These are phyloP conservation scores for Rhogogaster chlorosoma DNA, from an alignment of 2,888 invertebrate species.

Conservation along the genomic window DNA sequence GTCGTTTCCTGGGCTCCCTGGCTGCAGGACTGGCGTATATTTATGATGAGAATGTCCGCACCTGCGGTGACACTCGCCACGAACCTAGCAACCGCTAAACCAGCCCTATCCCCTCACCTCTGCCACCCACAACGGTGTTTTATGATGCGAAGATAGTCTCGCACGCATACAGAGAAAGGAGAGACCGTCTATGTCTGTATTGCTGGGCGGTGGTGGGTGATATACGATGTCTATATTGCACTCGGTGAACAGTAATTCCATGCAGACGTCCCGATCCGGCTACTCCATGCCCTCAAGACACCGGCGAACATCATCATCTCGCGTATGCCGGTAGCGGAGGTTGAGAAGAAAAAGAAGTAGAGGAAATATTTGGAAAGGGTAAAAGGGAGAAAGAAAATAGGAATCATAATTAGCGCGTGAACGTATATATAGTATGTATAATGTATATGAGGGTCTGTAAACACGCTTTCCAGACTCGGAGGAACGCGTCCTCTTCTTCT, in stretches of 20 bases:
- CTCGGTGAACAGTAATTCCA: constrained; percentile 46
- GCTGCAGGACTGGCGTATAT: constrained; percentile 62
- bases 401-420: constrained; percentile 34
- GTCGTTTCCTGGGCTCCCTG: constrained; percentile 62
- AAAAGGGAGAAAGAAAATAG: background rate
- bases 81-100: constrained; percentile 63
- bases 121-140: constrained; percentile 38
- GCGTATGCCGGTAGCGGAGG: constrained; percentile 4
- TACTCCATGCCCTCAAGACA: constrained; percentile 13
- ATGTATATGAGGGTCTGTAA: constrained; percentile 22
- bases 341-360: background rate
- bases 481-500: constrained; percentile 22
- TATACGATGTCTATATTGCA: constrained; percentile 49
- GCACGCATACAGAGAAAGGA: background rate
- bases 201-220: constrained; percentile 19
- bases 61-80: constrained; percentile 75
- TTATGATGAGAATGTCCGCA: constrained; percentile 77
- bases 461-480: constrained; percentile 11
- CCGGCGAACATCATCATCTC: background rate
- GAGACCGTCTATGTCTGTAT: constrained; percentile 31
- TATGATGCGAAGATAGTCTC: constrained; percentile 48
- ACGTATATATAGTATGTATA: constrained; percentile 19
- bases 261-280: constrained; percentile 10
- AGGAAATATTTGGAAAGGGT: background rate
- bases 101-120: constrained; percentile 53